These are phyloP conservation scores for Prionchulus punctatus DNA, from an alignment of 2,888 invertebrate species.

Conservation along the genomic window DNA sequence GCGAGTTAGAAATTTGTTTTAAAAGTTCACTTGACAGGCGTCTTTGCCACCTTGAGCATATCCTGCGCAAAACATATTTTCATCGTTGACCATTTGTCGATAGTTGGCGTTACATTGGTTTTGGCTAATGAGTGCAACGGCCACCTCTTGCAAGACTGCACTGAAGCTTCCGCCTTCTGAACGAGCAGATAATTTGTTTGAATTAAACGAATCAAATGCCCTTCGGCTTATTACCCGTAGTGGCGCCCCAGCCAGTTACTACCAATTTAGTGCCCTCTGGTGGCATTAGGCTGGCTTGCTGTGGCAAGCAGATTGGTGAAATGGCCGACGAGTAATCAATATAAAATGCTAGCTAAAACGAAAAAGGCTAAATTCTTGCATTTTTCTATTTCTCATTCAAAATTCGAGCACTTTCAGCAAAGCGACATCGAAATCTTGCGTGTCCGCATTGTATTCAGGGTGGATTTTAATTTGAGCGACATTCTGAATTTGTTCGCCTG, in stretches of 20 bases:
- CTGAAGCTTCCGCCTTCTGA: slow-evolving; percentile 11
- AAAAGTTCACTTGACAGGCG: too few species aligned
- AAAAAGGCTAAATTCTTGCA: slow-evolving; percentile 30
- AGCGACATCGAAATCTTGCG: slow-evolving; percentile 12
- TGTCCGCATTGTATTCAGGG: slow-evolving; percentile 13
- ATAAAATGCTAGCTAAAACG: slow-evolving; percentile 46
- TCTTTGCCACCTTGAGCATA: neutral
- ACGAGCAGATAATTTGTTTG: neutral
- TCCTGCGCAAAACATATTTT: slow-evolving; percentile 5
- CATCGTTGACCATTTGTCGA: neutral
- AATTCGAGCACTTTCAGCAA: slow-evolving; percentile 12
- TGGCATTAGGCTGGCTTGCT: slow-evolving; percentile 37
- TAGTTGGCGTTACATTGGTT: neutral
- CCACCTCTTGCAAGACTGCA: slow-evolving; percentile 8
- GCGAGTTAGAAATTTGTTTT: too few species aligned
- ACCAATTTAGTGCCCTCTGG: slow-evolving; percentile 9
- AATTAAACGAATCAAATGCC: neutral
- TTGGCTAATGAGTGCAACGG: slow-evolving; percentile 4
- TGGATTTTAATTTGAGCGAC: slow-evolving; percentile 14
- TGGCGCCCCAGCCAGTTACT: slow-evolving; percentile 13
- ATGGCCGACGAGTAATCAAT: slow-evolving; percentile 80
- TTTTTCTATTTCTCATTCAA: slow-evolving; percentile 29
- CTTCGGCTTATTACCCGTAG: neutral
- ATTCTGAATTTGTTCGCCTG: slow-evolving; percentile 11
- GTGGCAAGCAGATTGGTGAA: slow-evolving; percentile 70